Percentiles rank a stretch among this genome's conserved stretches.
Conservation (phyloP, 2,888 invertebrate species). For the Lasioglossum figueresi region DNA sequence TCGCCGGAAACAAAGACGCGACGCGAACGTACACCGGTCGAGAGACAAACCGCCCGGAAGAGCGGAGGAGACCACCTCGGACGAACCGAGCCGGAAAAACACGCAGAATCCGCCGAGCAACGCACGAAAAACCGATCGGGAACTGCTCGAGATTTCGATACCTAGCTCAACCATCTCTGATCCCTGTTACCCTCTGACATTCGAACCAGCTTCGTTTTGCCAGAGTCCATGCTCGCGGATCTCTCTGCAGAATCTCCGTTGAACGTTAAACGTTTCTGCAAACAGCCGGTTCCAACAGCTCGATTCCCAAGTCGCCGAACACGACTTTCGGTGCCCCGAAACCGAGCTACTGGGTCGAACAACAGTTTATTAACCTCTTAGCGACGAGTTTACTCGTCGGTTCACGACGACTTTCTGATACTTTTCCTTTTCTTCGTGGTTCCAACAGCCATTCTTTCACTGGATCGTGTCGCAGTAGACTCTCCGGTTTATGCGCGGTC, state of each 20-base stretch:
- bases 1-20: constrained; percentile 29
- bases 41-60: constrained; percentile 7
- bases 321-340: not conserved
- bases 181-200: not conserved
- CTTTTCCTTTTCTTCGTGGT: not conserved
- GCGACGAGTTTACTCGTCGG: not conserved
- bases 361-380: constrained; percentile 9
- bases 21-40: constrained; percentile 23
- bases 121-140: not conserved
- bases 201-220: not conserved
- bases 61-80: not conserved
- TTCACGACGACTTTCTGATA: not conserved
- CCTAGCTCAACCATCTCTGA: not conserved
- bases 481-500: not conserved
- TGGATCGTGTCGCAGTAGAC: not conserved
- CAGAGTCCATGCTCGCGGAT: not conserved
- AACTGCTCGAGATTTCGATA: not conserved
- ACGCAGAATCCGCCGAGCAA: not conserved
- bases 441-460: not conserved
- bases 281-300: not conserved
- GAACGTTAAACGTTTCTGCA: constrained; percentile 14
- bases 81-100: not conserved
- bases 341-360: constrained; percentile 10
- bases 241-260: not conserved
- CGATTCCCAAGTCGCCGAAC: not conserved